phyloP scores from a whole-genome alignment of 2,113 vertebrate genomes.

The Acrocephalus arundinaceus region DNA sequence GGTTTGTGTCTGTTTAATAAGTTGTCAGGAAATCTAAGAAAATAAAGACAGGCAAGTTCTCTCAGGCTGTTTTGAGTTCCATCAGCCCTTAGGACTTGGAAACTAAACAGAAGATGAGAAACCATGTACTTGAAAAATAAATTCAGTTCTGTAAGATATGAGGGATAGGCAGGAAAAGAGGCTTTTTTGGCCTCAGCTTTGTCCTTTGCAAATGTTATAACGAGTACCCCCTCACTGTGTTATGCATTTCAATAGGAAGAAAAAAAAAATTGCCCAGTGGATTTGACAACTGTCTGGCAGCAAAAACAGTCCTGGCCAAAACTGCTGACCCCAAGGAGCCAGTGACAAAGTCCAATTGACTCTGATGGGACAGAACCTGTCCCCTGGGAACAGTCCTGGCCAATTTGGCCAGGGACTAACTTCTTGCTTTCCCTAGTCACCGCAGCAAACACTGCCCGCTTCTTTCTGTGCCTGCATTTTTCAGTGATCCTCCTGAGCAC shows the following conservation, averaged over 20 bases:
- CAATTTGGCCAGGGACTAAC: constrained; percentile 37
- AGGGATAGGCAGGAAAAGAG: background rate
- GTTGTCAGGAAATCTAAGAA: constrained; percentile 21
- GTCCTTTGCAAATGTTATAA: background rate
- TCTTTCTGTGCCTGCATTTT: constrained; percentile 46
- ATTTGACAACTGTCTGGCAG: constrained; percentile 40
- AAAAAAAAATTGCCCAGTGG: background rate
- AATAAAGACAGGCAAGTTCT: constrained; percentile 20
- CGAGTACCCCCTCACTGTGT: background rate
- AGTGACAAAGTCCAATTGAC: constrained; percentile 40
- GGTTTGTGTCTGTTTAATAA: constrained; percentile 50
- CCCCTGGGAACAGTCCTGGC: background rate
- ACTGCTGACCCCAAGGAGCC: constrained; percentile 21
- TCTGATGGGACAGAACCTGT: background rate
- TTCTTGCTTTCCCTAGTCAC: constrained; percentile 26
- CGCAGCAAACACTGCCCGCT: constrained; percentile 13
- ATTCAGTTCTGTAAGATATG: background rate
- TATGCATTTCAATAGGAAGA: constrained; percentile 16
- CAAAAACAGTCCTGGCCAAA: constrained; percentile 10
- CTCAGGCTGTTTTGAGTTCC: constrained; percentile 29
- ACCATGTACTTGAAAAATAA: constrained; percentile 19
- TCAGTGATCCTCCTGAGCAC: constrained; percentile 28
- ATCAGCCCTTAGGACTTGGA: constrained; percentile 14
- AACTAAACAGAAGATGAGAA: constrained; percentile 45
- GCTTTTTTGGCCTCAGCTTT: background rate